Percentiles rank a stretch among this genome's conserved stretches.
phyloP scores from a whole-genome alignment of 2,797 vertebrate genomes.

The Podarcis siculus region DNA sequence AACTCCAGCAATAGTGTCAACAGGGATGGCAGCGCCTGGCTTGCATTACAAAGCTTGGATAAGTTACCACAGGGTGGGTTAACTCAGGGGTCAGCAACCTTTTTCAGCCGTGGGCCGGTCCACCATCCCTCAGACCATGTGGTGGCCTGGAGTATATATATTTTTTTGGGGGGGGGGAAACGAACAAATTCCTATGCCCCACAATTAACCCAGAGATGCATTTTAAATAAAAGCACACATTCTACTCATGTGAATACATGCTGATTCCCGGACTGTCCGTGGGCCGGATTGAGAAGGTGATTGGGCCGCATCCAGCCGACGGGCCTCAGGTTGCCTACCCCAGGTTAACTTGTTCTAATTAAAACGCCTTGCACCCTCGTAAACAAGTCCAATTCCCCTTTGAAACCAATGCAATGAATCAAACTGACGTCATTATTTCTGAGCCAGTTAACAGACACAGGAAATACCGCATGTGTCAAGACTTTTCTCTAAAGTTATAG shows the following conservation, averaged over 20 bases:
- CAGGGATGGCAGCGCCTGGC: neutral
- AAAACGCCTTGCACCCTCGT: neutral
- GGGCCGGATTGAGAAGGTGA: no score
- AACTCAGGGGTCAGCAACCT: neutral
- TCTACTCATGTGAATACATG: no score
- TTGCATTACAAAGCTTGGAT: neutral
- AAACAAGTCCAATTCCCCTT: neutral
- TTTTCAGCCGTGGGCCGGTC: no score
- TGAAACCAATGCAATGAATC: neutral
- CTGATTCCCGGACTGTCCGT: no score
- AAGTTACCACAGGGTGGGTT: neutral
- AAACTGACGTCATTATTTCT: slow-evolving; percentile 46
- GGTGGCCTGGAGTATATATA: no score
- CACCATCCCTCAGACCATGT: no score
- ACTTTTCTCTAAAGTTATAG: slow-evolving; percentile 47
- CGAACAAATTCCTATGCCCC: no score
- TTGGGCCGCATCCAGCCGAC: no score
- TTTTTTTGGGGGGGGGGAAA: no score
- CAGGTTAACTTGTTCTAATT: neutral
- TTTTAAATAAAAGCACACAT: no score
- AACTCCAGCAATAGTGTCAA: neutral
- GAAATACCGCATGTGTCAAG: neutral
- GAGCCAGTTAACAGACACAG: slow-evolving; percentile 39
- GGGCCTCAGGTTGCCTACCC: no score
- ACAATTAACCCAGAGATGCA: no score